phyloP scores from a whole-genome alignment of 1,140 invertebrate genomes.

The Diorhabda sublineata region DNA sequence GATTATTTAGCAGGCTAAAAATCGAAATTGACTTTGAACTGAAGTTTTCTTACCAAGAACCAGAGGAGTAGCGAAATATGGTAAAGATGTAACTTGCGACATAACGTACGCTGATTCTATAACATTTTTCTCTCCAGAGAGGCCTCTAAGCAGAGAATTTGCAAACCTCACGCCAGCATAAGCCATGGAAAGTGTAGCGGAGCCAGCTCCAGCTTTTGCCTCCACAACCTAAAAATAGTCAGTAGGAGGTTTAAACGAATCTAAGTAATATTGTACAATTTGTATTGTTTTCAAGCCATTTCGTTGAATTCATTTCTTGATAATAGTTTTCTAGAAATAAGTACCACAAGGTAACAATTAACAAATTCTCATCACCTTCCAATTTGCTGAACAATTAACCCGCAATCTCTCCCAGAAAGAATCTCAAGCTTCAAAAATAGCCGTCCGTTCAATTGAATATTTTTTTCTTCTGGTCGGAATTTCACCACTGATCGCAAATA shows the following conservation, averaged over 20 bases:
- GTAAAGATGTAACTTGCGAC: conserved; percentile 76
- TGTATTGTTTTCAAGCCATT: too few relatives aligned
- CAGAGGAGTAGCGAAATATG: conserved; percentile 94
- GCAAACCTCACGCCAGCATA: conserved; percentile 93
- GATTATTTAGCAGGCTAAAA: too few relatives aligned
- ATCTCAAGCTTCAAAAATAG: too few relatives aligned
- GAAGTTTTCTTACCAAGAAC: conserved; percentile 84
- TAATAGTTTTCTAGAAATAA: too few relatives aligned
- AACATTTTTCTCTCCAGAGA: conserved; percentile 80
- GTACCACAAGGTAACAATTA: too few relatives aligned
- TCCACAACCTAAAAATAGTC: conserved; percentile 69
- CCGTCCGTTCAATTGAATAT: too few relatives aligned
- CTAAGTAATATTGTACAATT: neutral
- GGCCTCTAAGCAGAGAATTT: conserved; percentile 55
- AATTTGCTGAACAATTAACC: too few relatives aligned
- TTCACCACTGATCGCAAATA: too few relatives aligned
- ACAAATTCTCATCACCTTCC: too few relatives aligned
- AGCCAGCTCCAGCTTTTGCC: conserved; percentile 97
- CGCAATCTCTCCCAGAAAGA: too few relatives aligned
- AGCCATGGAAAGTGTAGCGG: conserved; percentile 98
- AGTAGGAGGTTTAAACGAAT: neutral
- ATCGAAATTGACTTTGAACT: conserved; percentile 41
- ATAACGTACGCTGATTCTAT: conserved; percentile 92
- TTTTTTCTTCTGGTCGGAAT: too few relatives aligned
- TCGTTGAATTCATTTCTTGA: too few relatives aligned